Evolutionary conservation across 2,888 invertebrate species (phyloP), one percentile per base, ranked within the genome.

Genomic region (Andrena haemorrhoa): DNA sequence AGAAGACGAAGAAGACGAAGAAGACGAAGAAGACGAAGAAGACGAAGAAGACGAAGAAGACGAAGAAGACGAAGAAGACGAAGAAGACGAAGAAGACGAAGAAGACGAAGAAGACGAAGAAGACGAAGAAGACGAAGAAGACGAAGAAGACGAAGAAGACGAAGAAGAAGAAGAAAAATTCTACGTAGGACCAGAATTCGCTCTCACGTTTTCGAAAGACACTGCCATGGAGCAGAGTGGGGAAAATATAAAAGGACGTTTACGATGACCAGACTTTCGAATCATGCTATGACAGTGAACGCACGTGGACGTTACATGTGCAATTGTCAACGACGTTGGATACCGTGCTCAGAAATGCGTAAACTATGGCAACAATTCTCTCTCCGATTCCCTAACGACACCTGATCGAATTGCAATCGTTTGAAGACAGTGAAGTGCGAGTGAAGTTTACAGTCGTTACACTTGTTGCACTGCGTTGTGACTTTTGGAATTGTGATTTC

Each of bases 171-270:
- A 16, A n/a, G 41, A 47, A 63, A 47, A 8, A 47, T 23, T 26
- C 16, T 7, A 26, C 49, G 8, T 33, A 63, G 68, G 58, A 65
- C 47, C n/a, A 77, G 49, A 63, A 60, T 79, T 76, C 63, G 74
- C 76, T 76, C 74, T 70, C 70, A 56, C 35, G 70, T 58, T 26
- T 64, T 31, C 10, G 26, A 66, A 51, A 31, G 10, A 68, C 20
- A 35, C 26, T 12, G 20, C 26, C 0, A 41, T 20, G 29, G 23
- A 31, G 29, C 23, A 61, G 79, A 78, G 87, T 82, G 88, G 90
- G 90, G 86, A 78, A 83, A 72, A 80, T 91, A 91, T 91, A 91
- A 91, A 90, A 88, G 86, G 83, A 79, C 79, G 81, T 82, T 79
- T 71, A 23, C 64, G 64, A 31, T 82, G 64, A 65, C 66, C 60